These are phyloP conservation scores for Antennarius maculatus DNA, from an alignment of 2,797 vertebrate species.

Conservation along the genomic window DNA sequence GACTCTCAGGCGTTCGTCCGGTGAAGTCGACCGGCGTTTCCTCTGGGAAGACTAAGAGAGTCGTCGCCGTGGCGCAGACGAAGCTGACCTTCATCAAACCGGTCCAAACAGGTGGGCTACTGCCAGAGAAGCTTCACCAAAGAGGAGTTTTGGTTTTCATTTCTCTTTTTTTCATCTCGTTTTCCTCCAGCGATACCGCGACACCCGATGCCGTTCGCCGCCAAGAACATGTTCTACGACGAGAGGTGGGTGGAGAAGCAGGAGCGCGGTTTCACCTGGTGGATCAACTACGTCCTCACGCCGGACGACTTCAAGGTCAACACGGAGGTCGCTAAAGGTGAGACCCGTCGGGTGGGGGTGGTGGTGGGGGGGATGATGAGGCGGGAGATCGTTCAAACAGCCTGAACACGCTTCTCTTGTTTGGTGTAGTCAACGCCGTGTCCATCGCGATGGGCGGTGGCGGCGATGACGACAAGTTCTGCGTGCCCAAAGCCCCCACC, in stretches of 20 bases:
- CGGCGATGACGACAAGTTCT: slow-evolving; percentile 79
- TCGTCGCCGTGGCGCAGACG: slow-evolving; percentile 86
- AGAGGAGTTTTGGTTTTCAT: neutral
- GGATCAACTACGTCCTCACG: slow-evolving; percentile 96
- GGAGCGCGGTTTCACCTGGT: slow-evolving; percentile 93
- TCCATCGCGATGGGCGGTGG: slow-evolving; percentile 85
- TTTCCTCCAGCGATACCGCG: slow-evolving; percentile 86
- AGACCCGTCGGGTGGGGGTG: neutral
- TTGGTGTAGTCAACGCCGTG: slow-evolving; percentile 84
- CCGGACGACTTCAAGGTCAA: slow-evolving; percentile 93
- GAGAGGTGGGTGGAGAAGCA: slow-evolving; percentile 98
- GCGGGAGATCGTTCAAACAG: neutral
- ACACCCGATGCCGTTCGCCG: slow-evolving; percentile 94
- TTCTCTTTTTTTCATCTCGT: neutral
- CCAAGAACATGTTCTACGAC: slow-evolving; percentile 97
- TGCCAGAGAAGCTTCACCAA: neutral
- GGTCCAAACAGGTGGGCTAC: slow-evolving; percentile 81
- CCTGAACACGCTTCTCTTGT: neutral
- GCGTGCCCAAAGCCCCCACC: slow-evolving; percentile 89
- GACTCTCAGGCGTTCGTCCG: slow-evolving; percentile 60
- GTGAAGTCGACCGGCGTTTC: slow-evolving; percentile 58
- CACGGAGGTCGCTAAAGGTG: slow-evolving; percentile 88
- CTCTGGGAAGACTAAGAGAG: slow-evolving; percentile 72
- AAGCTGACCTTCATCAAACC: slow-evolving; percentile 88
- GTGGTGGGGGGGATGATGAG: neutral